phyloP scores from a whole-genome alignment of 1,140 invertebrate species.

The Gonioctena quinquepunctata region DNA sequence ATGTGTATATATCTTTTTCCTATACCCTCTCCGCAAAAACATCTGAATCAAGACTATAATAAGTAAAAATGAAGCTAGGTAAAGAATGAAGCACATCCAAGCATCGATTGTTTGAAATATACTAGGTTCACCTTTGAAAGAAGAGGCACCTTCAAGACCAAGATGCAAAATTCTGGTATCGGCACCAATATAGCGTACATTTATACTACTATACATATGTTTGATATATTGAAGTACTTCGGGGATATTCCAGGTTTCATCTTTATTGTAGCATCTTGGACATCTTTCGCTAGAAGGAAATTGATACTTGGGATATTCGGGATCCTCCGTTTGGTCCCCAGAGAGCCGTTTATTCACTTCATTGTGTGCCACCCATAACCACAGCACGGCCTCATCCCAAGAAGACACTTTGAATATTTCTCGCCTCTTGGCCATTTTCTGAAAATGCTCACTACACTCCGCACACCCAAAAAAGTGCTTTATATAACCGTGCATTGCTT shows the following conservation, averaged over 20 bases:
- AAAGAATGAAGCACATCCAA: conserved; percentile 75
- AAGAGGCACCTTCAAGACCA: conserved; percentile 19
- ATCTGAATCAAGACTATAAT: conserved; percentile 76
- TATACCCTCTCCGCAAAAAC: conserved; percentile 70
- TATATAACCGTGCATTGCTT: conserved; percentile 86
- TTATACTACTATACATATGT: conserved; percentile 67
- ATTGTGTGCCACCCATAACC: conserved; percentile 96
- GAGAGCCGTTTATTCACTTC: conserved; percentile 86
- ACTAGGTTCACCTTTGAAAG: conserved; percentile 4
- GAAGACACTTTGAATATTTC: conserved; percentile 70
- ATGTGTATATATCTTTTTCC: conserved; percentile 70
- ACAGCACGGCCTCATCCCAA: conserved; percentile 81
- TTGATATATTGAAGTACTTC: conserved; percentile 78
- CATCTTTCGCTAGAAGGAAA: conserved; percentile 80
- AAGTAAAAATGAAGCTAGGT: conserved; percentile 69
- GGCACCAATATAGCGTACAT: conserved; percentile 50
- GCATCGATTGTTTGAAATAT: conserved; percentile 65
- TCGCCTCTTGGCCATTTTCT: conserved; percentile 72
- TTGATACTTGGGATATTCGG: conserved; percentile 84
- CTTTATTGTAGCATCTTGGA: conserved; percentile 66
- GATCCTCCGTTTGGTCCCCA: conserved; percentile 89
- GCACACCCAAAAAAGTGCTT: conserved; percentile 93
- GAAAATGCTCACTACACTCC: conserved; percentile 88
- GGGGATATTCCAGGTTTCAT: conserved; percentile 69
- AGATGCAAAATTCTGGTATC: conserved; percentile 48